Conservation (phyloP, 2,888 invertebrate genomes). For the Hirtodrosophila duncani region DNA sequence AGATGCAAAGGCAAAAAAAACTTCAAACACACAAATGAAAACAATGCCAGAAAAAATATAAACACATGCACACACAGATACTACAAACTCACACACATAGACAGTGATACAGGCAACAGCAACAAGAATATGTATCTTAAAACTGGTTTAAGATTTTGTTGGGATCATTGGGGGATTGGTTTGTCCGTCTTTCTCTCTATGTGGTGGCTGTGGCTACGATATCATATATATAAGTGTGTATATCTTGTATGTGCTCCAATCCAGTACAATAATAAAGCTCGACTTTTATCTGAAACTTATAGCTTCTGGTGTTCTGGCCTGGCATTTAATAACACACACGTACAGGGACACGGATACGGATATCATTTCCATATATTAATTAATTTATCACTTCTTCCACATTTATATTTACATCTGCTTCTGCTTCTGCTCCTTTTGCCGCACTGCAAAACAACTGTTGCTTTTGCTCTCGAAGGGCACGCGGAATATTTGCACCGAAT, state of each 20-base stretch:
- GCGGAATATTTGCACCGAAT: too few species aligned
- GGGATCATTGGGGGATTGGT: constrained; percentile 54
- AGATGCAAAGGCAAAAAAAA: constrained; percentile 52
- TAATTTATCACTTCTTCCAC: constrained; percentile 6
- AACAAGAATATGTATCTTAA: constrained; percentile 64
- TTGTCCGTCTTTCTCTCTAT: constrained; percentile 26
- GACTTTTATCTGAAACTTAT: constrained; percentile 40
- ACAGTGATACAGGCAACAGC: constrained; percentile 23
- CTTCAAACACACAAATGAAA: constrained; percentile 56
- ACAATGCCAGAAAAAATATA: constrained; percentile 55
- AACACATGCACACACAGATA: constrained; percentile 29
- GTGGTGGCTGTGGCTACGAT: constrained; percentile 5
- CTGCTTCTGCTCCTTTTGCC: background rate
- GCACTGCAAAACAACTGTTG: too few species aligned
- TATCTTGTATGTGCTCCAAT: constrained; percentile 29
- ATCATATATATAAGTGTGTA: background rate
- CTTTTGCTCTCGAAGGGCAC: too few species aligned
- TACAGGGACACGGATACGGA: too few species aligned
- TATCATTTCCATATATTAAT: constrained; percentile 33
- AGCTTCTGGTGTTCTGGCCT: constrained; percentile 2
- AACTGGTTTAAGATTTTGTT: constrained; percentile 67
- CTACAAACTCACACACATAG: constrained; percentile 33
- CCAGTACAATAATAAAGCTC: constrained; percentile 58
- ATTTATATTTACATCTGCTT: constrained; percentile 9
- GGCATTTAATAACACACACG: constrained; percentile 30